Conservation (phyloP, 2,888 invertebrate genomes). For the Drosophila peninsularis region DNA sequence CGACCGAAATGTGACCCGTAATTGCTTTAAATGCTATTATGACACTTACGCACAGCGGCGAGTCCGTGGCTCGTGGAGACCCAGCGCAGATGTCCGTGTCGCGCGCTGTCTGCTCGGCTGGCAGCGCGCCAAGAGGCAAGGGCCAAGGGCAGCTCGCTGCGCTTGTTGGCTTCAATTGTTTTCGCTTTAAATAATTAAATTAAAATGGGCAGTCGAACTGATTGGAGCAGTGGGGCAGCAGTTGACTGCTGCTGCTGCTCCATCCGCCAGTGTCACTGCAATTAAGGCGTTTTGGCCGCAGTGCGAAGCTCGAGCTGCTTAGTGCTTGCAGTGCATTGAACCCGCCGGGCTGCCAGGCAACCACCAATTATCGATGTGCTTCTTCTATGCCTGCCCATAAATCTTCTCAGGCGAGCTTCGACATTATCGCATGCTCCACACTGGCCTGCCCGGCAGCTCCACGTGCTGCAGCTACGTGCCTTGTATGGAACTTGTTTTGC, state of each 20-base stretch:
- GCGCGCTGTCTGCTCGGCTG: slow-evolving; percentile 55
- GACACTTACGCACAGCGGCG: slow-evolving; percentile 76
- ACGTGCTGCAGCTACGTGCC: slow-evolving; percentile 41
- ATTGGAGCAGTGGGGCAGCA: slow-evolving; percentile 47
- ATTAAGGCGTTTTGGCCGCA: too few species aligned
- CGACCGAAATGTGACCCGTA: slow-evolving; percentile 73
- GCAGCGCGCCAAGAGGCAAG: slow-evolving; percentile 63
- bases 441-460: neutral
- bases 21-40: slow-evolving; percentile 82
- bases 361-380: slow-evolving; percentile 32
- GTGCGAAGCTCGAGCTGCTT: slow-evolving; percentile 6
- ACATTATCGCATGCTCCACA: slow-evolving; percentile 57
- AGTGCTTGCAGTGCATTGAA: slow-evolving; percentile 50
- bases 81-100: slow-evolving; percentile 14
- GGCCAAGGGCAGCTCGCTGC: slow-evolving; percentile 40
- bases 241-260: neutral
- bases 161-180: slow-evolving; percentile 67
- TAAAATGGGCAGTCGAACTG: slow-evolving; percentile 72
- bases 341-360: slow-evolving; percentile 5
- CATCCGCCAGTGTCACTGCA: slow-evolving; percentile 16
- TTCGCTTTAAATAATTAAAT: slow-evolving; percentile 79
- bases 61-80: slow-evolving; percentile 8
- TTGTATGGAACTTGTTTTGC: slow-evolving; percentile 57
- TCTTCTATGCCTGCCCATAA: slow-evolving; percentile 55
- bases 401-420: slow-evolving; percentile 66